Evolutionary conservation across 2,888 invertebrate genomes (phyloP).

Genomic region (Ectemnius continuus): DNA sequence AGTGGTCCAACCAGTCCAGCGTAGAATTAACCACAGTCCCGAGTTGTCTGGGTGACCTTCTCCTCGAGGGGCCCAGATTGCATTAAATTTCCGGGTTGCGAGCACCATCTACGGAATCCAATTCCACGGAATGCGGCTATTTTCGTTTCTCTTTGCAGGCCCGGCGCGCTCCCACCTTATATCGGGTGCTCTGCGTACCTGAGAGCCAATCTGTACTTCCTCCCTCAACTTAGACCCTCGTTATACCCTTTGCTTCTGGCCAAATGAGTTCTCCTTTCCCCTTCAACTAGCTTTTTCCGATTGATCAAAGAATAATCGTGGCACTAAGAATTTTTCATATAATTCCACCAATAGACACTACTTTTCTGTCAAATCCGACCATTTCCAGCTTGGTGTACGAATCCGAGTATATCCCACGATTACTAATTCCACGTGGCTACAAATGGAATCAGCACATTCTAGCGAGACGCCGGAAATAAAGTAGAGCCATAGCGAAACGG

Average conservation of each 20-base stretch:
- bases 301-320: background rate
- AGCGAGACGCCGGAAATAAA: no score
- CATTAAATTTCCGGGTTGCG: constrained; percentile 56
- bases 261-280: background rate
- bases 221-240: constrained; percentile 16
- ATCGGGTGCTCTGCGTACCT: constrained; percentile 3
- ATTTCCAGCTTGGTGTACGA: no score
- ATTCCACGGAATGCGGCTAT: constrained; percentile 51
- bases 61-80: constrained; percentile 24
- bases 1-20: constrained; percentile 28
- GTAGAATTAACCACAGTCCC: constrained; percentile 51
- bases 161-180: constrained; percentile 31
- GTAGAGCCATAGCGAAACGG: no score
- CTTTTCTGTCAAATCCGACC: no score
- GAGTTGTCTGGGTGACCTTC: constrained; percentile 22
- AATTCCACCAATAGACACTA: no score
- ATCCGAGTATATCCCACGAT: no score
- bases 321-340: no score
- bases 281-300: background rate
- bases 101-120: constrained; percentile 47
- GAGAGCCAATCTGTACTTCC: constrained; percentile 2
- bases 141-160: constrained; percentile 43
- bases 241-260: constrained; percentile 31
- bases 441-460: no score
- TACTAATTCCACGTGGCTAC: no score